phyloP scores from a whole-genome alignment of 2,113 vertebrate species.

The Manacus vitellinus region DNA sequence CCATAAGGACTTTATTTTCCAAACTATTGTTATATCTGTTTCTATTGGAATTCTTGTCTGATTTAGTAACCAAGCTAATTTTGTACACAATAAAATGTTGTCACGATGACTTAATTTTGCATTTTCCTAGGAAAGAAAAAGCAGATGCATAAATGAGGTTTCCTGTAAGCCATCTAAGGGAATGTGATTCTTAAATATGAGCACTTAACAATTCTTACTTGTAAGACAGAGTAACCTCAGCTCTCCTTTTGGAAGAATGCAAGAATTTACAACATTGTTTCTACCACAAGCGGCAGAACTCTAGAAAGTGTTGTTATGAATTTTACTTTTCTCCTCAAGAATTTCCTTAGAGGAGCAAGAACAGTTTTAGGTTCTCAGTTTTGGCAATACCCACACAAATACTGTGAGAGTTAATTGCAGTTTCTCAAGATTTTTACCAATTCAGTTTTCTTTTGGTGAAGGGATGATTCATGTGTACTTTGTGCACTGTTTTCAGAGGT shows the following conservation, averaged over 20 bases:
- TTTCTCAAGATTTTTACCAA: background rate
- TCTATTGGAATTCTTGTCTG: slow-evolving; percentile 17
- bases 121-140: background rate
- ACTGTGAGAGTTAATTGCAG: background rate
- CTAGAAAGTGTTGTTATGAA: background rate
- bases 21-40: slow-evolving; percentile 35
- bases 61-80: slow-evolving; percentile 8
- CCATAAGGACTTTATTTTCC: slow-evolving; percentile 28
- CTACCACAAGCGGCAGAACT: background rate
- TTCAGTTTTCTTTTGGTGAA: background rate
- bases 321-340: background rate
- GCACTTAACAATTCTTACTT: background rate
- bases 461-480: background rate
- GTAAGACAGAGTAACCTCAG: background rate
- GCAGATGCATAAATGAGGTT: slow-evolving; percentile 1
- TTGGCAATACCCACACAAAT: background rate
- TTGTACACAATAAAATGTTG: slow-evolving; percentile 48
- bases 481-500: background rate
- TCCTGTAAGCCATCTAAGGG: background rate
- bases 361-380: background rate
- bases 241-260: background rate
- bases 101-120: slow-evolving; percentile 33
- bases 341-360: background rate
- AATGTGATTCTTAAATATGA: background rate
- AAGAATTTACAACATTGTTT: background rate